Evolutionary conservation across 2,797 vertebrate genomes (phyloP), one percentile per base, ranked within the genome.

Genomic region (Siniperca obscura): DNA sequence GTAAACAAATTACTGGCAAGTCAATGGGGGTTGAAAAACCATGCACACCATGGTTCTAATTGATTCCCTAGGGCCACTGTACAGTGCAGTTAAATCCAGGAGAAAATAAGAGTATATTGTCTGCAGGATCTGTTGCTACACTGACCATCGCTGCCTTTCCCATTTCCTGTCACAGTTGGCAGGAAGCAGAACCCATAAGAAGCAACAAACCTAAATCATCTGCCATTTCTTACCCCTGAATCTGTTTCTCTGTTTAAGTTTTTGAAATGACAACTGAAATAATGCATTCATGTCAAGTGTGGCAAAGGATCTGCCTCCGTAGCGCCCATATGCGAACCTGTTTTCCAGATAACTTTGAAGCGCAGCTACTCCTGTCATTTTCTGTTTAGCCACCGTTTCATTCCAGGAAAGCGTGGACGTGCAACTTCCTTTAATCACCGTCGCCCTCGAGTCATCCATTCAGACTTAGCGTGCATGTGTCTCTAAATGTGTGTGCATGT

Each of bases 1-100:
- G 92, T 93, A 92, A 95, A 94, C 90, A 91, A 89, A 93, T 93
- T 89, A 92, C 81, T 87, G 79, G 77, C 80, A 82, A 92, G 87
- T 89, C 87, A 92, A 74, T 76, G 74, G 89, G 80, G 82, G 83
- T 83, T 82, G 86, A 89, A 90, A 89, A 89, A 78, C 65, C 80
- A 66, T 83, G 86, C 83, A 27, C 79, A 70, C 80, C 71, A 53
- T 70, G 75, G 72, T 88, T 89, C 89, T 94, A 94, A 95, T 95
- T 92, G 91, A 93, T 90, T 91, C 94, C 91, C 90, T 17, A 2
- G 86, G 86, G 93, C 78, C 40, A 21, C 68, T 75, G 83, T 89
- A 86, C 81, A 69, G 75, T 74, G 88, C 83, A 76, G 85, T 85
- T 86, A 83, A 91, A 91, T 85, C 82, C 81, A 75, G 70, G 48